phyloP scores from a whole-genome alignment of 2,113 vertebrate species.

The Dasyprocta punctata region DNA sequence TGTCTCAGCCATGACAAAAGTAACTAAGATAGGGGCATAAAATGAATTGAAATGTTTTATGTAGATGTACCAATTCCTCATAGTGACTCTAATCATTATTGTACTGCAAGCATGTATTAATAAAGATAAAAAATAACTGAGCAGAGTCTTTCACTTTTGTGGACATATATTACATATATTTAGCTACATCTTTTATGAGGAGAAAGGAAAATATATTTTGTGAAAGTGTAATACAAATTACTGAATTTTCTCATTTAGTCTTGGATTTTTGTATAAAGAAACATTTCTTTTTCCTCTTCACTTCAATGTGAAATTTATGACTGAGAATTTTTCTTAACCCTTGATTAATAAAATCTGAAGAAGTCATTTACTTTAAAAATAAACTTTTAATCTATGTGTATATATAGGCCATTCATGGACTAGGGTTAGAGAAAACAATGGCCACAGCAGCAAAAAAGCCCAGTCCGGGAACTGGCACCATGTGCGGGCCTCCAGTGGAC shows the following conservation, averaged over 20 bases:
- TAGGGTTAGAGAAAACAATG: too few relatives aligned
- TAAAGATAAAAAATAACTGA: background rate
- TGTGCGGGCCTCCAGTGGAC: too few relatives aligned
- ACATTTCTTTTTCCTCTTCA: background rate
- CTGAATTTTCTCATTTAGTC: background rate
- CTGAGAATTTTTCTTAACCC: conserved; percentile 1
- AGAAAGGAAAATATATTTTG: background rate
- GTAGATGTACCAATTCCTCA: background rate
- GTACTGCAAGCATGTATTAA: background rate
- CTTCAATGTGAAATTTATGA: background rate
- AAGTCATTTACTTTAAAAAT: background rate
- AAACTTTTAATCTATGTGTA: background rate
- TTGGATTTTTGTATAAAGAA: background rate
- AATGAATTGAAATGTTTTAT: background rate
- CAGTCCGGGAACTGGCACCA: too few relatives aligned
- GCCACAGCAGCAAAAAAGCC: too few relatives aligned
- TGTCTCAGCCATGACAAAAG: background rate
- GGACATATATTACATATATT: background rate
- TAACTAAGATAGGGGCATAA: background rate
- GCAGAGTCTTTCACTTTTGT: background rate
- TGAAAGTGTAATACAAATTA: background rate
- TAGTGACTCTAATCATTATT: background rate
- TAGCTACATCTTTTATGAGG: background rate
- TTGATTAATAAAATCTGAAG: background rate
- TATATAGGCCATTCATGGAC: too few relatives aligned